These are phyloP conservation scores for Ictalurus furcatus DNA, from an alignment of 2,113 vertebrate species.

Conservation along the genomic window DNA sequence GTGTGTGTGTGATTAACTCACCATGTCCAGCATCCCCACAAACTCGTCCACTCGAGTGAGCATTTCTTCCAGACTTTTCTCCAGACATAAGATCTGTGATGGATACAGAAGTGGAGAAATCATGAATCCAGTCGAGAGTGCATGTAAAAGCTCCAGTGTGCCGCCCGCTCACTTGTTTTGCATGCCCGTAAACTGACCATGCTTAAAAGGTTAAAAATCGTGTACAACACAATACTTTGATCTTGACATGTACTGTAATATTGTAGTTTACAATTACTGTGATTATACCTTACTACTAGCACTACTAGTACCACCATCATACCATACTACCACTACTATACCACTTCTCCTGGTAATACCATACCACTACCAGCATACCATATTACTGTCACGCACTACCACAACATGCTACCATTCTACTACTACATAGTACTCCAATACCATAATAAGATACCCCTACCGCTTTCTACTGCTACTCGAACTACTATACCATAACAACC, in stretches of 20 bases:
- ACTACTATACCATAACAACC: background rate
- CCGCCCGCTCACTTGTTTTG: background rate
- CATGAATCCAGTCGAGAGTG: background rate
- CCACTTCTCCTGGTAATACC: background rate
- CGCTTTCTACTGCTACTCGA: background rate
- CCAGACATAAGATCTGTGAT: slow-evolving; percentile 78
- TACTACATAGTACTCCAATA: background rate
- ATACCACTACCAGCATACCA: background rate
- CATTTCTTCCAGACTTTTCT: slow-evolving; percentile 88
- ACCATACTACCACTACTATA: background rate
- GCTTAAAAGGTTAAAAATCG: background rate
- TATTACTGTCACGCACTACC: too few relatives aligned
- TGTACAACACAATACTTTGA: background rate
- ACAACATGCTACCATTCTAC: background rate
- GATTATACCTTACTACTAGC: background rate
- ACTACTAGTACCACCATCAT: background rate
- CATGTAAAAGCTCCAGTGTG: background rate
- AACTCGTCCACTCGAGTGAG: slow-evolving; percentile 93
- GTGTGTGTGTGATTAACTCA: slow-evolving; percentile 55
- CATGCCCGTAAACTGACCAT: background rate
- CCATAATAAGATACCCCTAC: background rate
- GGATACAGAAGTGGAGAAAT: background rate
- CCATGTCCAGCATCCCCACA: slow-evolving; percentile 95
- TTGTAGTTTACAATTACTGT: background rate
- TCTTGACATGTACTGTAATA: background rate